A percentile compares a stretch with the other conserved stretches of the same genome.
Evolutionary conservation across 2,888 invertebrate genomes (phyloP).

Genomic region (Teleogryllus oceanicus): DNA sequence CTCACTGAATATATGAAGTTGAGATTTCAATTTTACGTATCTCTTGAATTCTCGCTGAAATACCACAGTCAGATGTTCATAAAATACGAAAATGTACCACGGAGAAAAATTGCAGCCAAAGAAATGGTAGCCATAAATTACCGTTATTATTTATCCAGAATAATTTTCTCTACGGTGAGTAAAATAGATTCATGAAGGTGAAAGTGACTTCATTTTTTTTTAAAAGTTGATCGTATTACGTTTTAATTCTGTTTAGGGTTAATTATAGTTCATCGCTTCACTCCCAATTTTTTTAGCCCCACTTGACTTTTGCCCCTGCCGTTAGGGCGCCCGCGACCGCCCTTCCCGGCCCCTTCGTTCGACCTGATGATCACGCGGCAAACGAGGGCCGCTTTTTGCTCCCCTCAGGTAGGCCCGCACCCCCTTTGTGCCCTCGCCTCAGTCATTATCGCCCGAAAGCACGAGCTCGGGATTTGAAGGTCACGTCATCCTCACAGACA

Average conservation of each 20-base stretch:
- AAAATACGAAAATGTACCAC: too few relatives aligned
- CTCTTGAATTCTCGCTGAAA: too few relatives aligned
- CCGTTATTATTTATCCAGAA: too few relatives aligned
- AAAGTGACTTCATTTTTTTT: background rate
- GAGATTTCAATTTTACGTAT: too few relatives aligned
- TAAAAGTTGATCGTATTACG: background rate
- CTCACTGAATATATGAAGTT: too few relatives aligned
- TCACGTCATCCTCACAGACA: too few relatives aligned
- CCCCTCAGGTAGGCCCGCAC: background rate
- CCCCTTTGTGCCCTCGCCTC: background rate
- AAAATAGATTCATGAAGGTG: background rate
- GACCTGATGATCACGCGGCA: background rate
- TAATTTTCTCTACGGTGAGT: too few relatives aligned
- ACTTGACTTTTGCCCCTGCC: background rate
- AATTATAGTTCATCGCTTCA: background rate
- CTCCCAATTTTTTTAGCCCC: background rate
- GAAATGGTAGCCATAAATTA: too few relatives aligned
- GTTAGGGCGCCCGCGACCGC: background rate
- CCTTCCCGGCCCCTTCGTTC: background rate
- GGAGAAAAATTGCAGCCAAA: too few relatives aligned
- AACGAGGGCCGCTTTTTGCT: background rate
- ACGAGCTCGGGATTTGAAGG: too few relatives aligned
- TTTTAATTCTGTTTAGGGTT: background rate
- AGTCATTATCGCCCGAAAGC: background rate
- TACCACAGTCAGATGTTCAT: too few relatives aligned